A percentile compares a stretch with the other conserved stretches of the same genome.
These are phyloP conservation scores for Phataginus tricuspis DNA, from an alignment of 2,797 vertebrate species.

Conservation along the genomic window DNA sequence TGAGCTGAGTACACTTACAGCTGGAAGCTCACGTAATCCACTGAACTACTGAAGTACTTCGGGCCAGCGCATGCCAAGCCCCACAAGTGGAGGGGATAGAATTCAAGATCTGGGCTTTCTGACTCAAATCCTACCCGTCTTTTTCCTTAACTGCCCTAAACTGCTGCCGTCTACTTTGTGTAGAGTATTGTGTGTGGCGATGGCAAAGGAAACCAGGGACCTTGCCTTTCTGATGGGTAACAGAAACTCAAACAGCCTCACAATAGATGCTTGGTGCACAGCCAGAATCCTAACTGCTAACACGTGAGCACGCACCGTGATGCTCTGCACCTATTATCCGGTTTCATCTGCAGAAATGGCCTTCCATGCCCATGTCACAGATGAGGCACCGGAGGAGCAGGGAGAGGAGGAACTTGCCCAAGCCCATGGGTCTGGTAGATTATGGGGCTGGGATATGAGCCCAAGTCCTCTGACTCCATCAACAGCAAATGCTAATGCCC, in stretches of 20 bases:
- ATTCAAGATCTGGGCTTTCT: background rate
- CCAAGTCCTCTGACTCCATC: too few species aligned
- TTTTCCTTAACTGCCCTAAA: background rate
- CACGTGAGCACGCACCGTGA: accelerated
- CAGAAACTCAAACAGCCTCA: background rate
- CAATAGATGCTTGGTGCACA: too few species aligned
- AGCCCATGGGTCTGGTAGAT: background rate
- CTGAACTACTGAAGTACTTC: background rate
- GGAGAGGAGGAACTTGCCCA: background rate
- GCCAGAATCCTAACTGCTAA: background rate
- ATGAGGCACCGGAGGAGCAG: background rate
- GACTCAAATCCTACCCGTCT: background rate
- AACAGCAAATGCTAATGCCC: accelerated
- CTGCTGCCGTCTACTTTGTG: background rate
- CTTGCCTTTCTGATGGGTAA: background rate
- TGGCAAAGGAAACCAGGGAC: background rate
- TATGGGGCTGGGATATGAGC: background rate
- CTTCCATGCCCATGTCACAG: background rate
- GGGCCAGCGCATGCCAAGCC: background rate
- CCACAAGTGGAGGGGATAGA: accelerated
- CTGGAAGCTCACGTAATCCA: background rate
- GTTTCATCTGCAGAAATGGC: background rate
- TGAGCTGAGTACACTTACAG: background rate
- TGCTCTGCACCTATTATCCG: background rate
- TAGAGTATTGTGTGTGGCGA: background rate